A percentile compares a stretch with the other conserved stretches of the same genome.
Conservation (phyloP, 2,113 vertebrate genomes). For the Macaca fascicularis region DNA sequence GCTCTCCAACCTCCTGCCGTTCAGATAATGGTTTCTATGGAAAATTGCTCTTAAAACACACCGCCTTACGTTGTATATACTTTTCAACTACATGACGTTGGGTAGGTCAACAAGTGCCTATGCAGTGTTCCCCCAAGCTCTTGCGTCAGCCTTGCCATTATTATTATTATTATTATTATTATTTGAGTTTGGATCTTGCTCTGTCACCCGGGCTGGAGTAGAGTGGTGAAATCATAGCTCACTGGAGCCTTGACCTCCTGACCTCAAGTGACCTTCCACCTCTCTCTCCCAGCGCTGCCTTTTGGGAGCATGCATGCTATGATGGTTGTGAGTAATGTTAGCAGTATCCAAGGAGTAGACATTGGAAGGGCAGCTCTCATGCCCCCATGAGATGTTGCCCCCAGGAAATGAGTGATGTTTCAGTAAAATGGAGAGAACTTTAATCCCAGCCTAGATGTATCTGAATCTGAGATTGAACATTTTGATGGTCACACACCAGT, state of each 20-base stretch:
- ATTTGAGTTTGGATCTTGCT: neutral
- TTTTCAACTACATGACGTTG: too few relatives aligned
- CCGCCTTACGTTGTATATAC: neutral
- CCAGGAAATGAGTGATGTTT: neutral
- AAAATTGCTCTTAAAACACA: neutral
- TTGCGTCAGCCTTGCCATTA: neutral
- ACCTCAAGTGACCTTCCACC: neutral
- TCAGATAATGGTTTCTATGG: neutral
- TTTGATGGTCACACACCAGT: accelerated
- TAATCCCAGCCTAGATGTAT: too few relatives aligned
- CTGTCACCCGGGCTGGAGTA: neutral
- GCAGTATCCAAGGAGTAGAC: neutral
- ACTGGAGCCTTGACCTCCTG: neutral
- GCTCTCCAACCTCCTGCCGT: neutral
- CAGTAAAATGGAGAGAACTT: neutral
- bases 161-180: too few relatives aligned
- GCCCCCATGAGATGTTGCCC: neutral
- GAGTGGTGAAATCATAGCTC: neutral
- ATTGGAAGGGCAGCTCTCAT: neutral
- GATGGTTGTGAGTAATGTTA: neutral
- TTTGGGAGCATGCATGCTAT: neutral
- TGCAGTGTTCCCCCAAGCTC: neutral
- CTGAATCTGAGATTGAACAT: neutral
- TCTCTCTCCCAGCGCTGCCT: neutral
- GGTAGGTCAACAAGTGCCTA: too few relatives aligned